phyloP scores from a whole-genome alignment of 2,797 vertebrate species.

The Macropodus opercularis region DNA sequence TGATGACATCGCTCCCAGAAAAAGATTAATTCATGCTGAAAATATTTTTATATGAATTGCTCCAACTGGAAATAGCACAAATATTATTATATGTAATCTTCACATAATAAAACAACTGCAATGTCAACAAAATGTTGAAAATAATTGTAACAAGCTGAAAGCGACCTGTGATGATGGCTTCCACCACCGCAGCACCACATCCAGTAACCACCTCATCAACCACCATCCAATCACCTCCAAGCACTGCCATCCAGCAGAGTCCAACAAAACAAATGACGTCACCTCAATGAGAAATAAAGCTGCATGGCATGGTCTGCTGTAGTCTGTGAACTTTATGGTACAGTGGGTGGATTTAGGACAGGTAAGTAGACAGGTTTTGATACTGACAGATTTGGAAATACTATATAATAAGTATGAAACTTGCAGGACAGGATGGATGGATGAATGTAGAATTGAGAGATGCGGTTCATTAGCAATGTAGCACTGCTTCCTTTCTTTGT shows the following conservation, averaged over 20 bases:
- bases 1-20: no score
- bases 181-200: background rate
- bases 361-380: background rate
- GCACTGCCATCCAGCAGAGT: background rate
- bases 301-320: background rate
- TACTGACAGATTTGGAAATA: no score
- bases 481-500: background rate
- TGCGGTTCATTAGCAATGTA: background rate
- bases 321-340: background rate
- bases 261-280: constrained; percentile 1
- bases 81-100: no score
- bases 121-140: no score
- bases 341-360: background rate
- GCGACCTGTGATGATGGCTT: background rate
- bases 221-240: constrained; percentile 8
- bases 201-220: background rate
- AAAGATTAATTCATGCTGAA: no score
- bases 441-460: background rate
- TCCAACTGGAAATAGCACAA: no score
- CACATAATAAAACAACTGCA: no score
- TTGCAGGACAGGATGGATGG: background rate
- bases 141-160: constrained; percentile 9
- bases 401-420: no score
- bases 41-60: no score
- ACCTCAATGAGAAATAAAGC: constrained; percentile 12